These are phyloP conservation scores for Papilio helenus DNA, from an alignment of 1,140 invertebrate species.

Conservation along the genomic window DNA sequence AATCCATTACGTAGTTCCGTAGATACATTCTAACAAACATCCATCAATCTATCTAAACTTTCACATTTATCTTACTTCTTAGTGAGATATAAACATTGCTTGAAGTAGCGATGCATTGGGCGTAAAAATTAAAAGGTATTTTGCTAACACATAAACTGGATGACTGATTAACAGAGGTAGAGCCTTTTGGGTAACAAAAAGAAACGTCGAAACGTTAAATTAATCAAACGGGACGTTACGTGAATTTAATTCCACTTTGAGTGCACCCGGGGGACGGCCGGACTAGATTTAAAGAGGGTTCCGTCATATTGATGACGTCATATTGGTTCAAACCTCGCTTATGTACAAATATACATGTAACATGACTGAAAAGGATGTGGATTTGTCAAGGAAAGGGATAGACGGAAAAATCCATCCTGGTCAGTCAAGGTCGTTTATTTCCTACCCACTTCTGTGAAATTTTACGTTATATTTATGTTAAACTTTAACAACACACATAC, in stretches of 20 bases:
- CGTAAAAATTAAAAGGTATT: too few relatives aligned
- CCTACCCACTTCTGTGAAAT: too few relatives aligned
- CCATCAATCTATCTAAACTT: too few relatives aligned
- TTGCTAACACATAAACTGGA: too few relatives aligned
- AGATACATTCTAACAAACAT: too few relatives aligned
- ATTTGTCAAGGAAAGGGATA: background rate
- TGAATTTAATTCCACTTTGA: conserved; percentile 15
- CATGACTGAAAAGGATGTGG: background rate
- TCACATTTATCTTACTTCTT: too few relatives aligned
- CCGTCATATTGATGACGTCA: background rate
- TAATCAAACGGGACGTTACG: conserved; percentile 14
- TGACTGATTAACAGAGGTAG: too few relatives aligned
- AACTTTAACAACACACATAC: too few relatives aligned
- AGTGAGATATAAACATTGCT: too few relatives aligned
- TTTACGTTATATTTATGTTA: too few relatives aligned
- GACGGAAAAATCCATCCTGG: background rate
- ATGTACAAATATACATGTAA: background rate
- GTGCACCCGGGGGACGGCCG: background rate
- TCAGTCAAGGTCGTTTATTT: background rate
- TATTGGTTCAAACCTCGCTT: background rate
- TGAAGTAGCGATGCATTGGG: too few relatives aligned
- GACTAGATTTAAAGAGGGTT: background rate
- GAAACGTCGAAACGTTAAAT: background rate
- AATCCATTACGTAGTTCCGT: too few relatives aligned
- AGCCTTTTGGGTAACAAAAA: background rate